Base-by-base conservation (phyloP, 23 tunicate species). In the Clavelina lepadiformis region DNA sequence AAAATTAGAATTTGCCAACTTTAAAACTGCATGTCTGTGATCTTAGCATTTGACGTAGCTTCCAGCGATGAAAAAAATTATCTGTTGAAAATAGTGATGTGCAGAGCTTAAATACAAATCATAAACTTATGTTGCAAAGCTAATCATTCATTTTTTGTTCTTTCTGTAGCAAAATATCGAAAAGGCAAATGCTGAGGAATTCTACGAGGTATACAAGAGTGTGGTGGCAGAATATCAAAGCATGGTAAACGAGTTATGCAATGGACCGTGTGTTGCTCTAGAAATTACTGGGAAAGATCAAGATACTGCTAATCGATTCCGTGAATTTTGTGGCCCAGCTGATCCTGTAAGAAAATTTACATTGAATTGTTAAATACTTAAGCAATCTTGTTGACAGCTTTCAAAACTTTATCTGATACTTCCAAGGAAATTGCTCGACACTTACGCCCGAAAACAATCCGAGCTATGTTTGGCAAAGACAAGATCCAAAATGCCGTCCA, bases 311-410 rank as follows among this genome's bases (percentile, higher is more conserved):
- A 4, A 46, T 1, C 34, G 30, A 27, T 93, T 93, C 38, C 59
- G 98, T 54, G 83, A 85, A 35, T 55, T 93, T 21, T 93, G 98
- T 68, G 98, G 98, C n/a, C 98, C 98, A 30, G 73, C 93, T 38
- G 98, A 93, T 45, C 93, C 98, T 19, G 96, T 88, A 38, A 56
- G 94, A 63, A n/a, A n/a, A n/a, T n/a, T n/a, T n/a, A n/a, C n/a
- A n/a, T n/a, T n/a, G n/a, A n/a, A n/a, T n/a, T n/a, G n/a, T n/a
- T n/a, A n/a, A n/a, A n/a, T n/a, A n/a, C n/a, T n/a, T n/a, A n/a
- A n/a, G n/a, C n/a, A n/a, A n/a, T n/a, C n/a, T n/a, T n/a, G n/a
- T n/a, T n/a, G n/a, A n/a, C n/a, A n/a, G n/a, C 49, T 41, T 41
- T 15, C 15, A 8, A 8, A 15, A 41, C 11, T 41, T 41, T 15